phyloP scores from a whole-genome alignment of 2,113 vertebrate species.

The Tapirus terrestris region DNA sequence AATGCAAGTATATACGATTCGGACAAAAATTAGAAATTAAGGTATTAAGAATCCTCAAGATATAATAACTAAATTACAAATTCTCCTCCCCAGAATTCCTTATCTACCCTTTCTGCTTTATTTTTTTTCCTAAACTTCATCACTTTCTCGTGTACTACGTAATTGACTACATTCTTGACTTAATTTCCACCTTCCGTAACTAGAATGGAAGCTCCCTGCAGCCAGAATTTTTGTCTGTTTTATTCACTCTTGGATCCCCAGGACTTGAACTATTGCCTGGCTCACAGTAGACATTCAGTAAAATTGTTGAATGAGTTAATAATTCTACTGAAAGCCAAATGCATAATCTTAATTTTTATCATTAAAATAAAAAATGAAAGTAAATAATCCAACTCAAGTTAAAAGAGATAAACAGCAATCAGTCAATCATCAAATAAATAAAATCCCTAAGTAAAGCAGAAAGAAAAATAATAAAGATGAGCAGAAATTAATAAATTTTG shows the following conservation, averaged over 20 bases:
- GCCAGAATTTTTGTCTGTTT: background rate
- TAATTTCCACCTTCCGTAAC: background rate
- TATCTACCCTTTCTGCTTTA: background rate
- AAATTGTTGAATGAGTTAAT: background rate
- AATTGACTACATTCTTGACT: background rate
- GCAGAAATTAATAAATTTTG: background rate
- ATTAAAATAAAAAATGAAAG: background rate
- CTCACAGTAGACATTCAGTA: background rate
- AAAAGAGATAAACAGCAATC: background rate
- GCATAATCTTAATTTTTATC: background rate
- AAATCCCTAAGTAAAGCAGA: background rate
- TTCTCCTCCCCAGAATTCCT: background rate
- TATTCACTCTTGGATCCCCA: background rate
- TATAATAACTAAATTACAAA: background rate
- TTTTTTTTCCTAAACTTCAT: background rate
- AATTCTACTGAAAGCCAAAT: background rate
- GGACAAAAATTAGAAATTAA: conserved; percentile 34
- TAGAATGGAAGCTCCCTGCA: background rate
- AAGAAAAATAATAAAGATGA: background rate
- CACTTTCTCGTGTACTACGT: background rate
- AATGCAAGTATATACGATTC: background rate
- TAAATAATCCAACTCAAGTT: background rate
- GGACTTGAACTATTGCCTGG: background rate
- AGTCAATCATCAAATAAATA: background rate
- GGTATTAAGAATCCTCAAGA: background rate